These are phyloP conservation scores for Atrichornis clamosus DNA, from an alignment of 2,113 vertebrate genomes.

Conservation along the genomic window DNA sequence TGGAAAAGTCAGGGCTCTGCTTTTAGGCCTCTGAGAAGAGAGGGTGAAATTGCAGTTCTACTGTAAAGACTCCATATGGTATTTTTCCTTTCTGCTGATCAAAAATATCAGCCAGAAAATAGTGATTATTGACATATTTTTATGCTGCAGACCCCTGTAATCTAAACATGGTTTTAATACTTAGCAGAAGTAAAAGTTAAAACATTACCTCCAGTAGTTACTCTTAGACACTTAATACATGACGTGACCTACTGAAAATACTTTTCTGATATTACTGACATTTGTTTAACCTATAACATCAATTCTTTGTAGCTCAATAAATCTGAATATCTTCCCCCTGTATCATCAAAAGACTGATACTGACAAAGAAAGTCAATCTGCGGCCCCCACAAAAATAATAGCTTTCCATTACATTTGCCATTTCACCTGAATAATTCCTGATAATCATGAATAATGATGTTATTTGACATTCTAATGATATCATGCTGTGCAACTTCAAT, in stretches of 20 bases:
- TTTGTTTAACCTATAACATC: conserved; percentile 69
- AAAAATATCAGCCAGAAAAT: not conserved
- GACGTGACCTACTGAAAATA: conserved; percentile 47
- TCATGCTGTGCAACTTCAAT: conserved; percentile 74
- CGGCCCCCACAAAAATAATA: conserved; percentile 71
- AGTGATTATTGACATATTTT: not conserved
- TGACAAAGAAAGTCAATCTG: conserved; percentile 72
- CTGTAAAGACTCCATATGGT: not conserved
- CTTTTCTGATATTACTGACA: conserved; percentile 62
- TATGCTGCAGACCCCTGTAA: not conserved
- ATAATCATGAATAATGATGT: conserved; percentile 90
- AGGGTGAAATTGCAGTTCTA: not conserved
- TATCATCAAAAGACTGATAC: conserved; percentile 51
- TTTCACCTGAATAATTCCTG: conserved; percentile 81
- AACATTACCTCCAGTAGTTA: not conserved
- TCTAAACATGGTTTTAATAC: not conserved
- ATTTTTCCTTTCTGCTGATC: not conserved
- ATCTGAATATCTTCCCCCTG: conserved; percentile 57
- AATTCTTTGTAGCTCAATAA: conserved; percentile 69
- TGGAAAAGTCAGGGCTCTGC: not conserved
- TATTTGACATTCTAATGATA: conserved; percentile 82
- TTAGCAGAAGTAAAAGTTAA: not conserved
- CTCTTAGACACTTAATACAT: not conserved
- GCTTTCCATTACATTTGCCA: conserved; percentile 77
- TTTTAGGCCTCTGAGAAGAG: not conserved